Percentiles rank a stretch among this genome's conserved stretches.
Evolutionary conservation across 1,140 invertebrate genomes (phyloP).

Genomic region (Acromyrmex heyeri): DNA sequence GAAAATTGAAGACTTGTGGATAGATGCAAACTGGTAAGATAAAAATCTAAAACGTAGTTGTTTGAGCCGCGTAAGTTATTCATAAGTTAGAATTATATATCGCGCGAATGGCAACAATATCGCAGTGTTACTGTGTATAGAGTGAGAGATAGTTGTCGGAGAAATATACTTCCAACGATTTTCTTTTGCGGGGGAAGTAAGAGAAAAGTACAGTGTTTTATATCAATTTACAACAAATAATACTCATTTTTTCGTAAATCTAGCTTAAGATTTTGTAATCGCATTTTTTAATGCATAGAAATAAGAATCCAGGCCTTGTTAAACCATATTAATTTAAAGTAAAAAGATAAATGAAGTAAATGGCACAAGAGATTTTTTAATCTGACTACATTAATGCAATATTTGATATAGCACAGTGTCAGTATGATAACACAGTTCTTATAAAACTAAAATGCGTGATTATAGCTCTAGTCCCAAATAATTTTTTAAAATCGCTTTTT

Average conservation of each 20-base stretch:
- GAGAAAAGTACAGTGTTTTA: slow-evolving; percentile 57
- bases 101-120: slow-evolving; percentile 53
- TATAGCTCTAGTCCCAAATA: slow-evolving; percentile 82
- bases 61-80: slow-evolving; percentile 71
- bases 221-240: slow-evolving; percentile 61
- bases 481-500: slow-evolving; percentile 68
- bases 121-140: slow-evolving; percentile 65
- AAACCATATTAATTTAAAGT: slow-evolving; percentile 56
- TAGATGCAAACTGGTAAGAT: slow-evolving; percentile 64
- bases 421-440: slow-evolving; percentile 52
- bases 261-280: slow-evolving; percentile 59
- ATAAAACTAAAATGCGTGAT: slow-evolving; percentile 77
- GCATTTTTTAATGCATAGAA: slow-evolving; percentile 57
- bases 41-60: slow-evolving; percentile 67
- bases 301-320: slow-evolving; percentile 56
- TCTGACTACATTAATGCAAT: slow-evolving; percentile 15
- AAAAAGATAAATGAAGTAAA: background rate
- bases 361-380: slow-evolving; percentile 43
- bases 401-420: slow-evolving; percentile 36
- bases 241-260: slow-evolving; percentile 58
- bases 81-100: slow-evolving; percentile 67
- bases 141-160: slow-evolving; percentile 54
- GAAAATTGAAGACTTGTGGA: slow-evolving; percentile 65
- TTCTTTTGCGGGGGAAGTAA: slow-evolving; percentile 41
- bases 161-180: slow-evolving; percentile 67